Percentiles rank a stretch among this genome's conserved stretches.
Evolutionary conservation across 2,888 invertebrate genomes (phyloP).

Genomic region (Platerodrilus igneus): DNA sequence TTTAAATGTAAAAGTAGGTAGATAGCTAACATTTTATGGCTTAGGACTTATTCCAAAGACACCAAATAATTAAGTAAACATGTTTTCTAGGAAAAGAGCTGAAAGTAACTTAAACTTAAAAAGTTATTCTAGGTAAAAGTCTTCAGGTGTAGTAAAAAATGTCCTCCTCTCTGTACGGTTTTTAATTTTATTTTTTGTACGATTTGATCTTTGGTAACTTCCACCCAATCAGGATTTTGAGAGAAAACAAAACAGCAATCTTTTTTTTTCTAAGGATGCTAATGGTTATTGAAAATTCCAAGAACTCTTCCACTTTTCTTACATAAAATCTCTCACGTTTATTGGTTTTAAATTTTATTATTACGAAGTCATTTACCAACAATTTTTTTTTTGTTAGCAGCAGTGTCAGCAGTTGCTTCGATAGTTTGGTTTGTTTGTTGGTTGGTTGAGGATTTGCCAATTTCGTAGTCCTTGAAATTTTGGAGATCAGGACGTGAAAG

Average conservation of each 20-base stretch:
- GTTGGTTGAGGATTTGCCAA: too few species aligned
- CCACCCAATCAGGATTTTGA: background rate
- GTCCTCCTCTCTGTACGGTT: background rate
- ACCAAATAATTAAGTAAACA: too few species aligned
- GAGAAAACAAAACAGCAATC: too few species aligned
- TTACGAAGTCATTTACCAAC: background rate
- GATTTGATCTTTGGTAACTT: conserved; percentile 2
- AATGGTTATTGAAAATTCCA: background rate
- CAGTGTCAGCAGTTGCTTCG: too few species aligned
- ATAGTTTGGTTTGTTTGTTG: background rate
- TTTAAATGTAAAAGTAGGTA: background rate
- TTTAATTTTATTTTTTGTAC: conserved; percentile 3
- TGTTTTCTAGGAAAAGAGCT: too few species aligned
- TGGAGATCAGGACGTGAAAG: too few species aligned
- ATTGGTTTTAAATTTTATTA: background rate
- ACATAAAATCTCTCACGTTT: too few species aligned
- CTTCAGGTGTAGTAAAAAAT: too few species aligned
- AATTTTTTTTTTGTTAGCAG: too few species aligned
- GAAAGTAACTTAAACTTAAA: background rate
- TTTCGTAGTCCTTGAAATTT: too few species aligned
- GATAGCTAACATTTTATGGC: background rate
- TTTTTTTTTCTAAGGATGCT: background rate
- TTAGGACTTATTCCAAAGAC: background rate
- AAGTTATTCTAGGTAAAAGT: background rate
- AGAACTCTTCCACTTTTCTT: background rate